Evolutionary conservation across 2,797 vertebrate genomes (phyloP).

Genomic region (Rallus crepitans): DNA sequence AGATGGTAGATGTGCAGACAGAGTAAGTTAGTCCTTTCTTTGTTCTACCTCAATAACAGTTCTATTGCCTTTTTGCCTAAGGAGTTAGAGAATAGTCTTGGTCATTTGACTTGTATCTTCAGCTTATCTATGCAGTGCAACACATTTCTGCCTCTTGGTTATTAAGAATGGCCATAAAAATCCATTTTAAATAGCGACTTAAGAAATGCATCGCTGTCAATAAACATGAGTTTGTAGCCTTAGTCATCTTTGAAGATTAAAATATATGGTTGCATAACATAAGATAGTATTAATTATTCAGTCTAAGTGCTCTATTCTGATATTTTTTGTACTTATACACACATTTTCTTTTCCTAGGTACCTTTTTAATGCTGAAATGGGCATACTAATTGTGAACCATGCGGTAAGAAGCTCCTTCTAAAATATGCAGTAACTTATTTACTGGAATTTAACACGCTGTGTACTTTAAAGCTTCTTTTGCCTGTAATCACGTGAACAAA

Average conservation of each 20-base stretch:
- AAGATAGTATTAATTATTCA: slow-evolving; percentile 54
- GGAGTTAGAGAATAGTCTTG: not conserved
- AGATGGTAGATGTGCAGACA: not conserved
- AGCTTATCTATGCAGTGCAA: not conserved
- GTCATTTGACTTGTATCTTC: not conserved
- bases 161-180: slow-evolving; percentile 33
- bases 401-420: slow-evolving; percentile 23
- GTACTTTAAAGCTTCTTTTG: not conserved
- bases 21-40: not conserved
- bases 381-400: slow-evolving; percentile 1
- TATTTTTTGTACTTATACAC: slow-evolving; percentile 25
- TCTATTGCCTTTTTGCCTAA: not conserved
- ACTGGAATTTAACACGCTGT: not conserved
- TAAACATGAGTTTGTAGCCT: slow-evolving; percentile 47
- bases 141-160: slow-evolving; percentile 7
- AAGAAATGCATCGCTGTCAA: slow-evolving; percentile 29
- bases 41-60: not conserved
- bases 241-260: slow-evolving; percentile 1
- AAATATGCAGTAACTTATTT: slow-evolving; percentile 6
- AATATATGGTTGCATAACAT: slow-evolving; percentile 14
- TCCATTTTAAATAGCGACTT: slow-evolving; percentile 48
- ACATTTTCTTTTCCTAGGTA: slow-evolving; percentile 58
- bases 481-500: not conserved
- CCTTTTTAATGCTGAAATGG: slow-evolving; percentile 30
- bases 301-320: slow-evolving; percentile 31